phyloP scores from a whole-genome alignment of 1,140 invertebrate species.

The Littorina saxatilis region DNA sequence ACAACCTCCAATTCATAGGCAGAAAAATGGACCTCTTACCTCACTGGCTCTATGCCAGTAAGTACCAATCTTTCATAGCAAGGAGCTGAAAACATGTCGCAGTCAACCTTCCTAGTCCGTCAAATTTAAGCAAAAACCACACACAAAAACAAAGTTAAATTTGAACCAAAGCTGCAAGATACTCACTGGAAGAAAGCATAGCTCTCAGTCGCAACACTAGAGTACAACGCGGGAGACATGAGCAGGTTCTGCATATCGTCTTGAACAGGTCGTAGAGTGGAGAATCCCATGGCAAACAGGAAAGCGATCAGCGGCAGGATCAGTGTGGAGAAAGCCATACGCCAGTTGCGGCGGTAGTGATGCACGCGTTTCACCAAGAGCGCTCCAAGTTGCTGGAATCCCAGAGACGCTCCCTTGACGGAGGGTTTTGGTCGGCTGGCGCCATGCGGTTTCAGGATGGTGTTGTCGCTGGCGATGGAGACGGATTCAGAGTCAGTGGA shows the following conservation, averaged over 20 bases:
- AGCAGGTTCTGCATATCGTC: constrained; percentile 58
- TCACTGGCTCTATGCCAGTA: too few species aligned
- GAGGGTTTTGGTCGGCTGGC: background rate
- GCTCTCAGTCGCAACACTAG: constrained; percentile 62
- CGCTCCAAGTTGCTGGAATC: constrained; percentile 58
- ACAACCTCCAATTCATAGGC: too few species aligned
- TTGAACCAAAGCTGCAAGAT: too few species aligned
- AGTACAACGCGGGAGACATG: constrained; percentile 71
- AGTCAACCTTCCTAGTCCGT: too few species aligned
- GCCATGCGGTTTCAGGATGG: background rate
- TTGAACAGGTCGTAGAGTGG: constrained; percentile 54
- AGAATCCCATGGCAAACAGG: constrained; percentile 62
- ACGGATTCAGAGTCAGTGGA: constrained; percentile 9
- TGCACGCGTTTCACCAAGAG: constrained; percentile 71
- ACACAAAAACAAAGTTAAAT: too few species aligned
- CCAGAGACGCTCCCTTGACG: constrained; percentile 40
- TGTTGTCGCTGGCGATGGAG: constrained; percentile 21
- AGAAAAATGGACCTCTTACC: too few species aligned
- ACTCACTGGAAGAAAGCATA: constrained; percentile 67
- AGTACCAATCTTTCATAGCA: too few species aligned
- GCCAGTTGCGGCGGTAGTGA: constrained; percentile 70
- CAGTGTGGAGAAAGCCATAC: constrained; percentile 61
- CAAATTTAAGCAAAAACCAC: too few species aligned
- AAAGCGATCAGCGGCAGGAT: constrained; percentile 68
- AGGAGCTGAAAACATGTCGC: too few species aligned